Conservation (phyloP, 2,113 vertebrate genomes). For the Antennarius striatus region DNA sequence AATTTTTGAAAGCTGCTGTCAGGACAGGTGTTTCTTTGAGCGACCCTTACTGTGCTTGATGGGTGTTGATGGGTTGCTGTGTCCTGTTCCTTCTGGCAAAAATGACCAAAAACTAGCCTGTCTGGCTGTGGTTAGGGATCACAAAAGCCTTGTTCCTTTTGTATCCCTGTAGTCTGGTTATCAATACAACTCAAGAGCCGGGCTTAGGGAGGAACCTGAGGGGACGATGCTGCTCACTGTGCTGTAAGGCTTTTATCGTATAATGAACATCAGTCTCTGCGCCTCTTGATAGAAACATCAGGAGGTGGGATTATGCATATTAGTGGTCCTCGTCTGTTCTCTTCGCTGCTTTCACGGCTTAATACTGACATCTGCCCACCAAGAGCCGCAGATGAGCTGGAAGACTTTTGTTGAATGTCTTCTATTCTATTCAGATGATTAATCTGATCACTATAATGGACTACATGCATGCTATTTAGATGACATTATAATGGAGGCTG, state of each 20-base stretch:
- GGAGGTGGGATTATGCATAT: conserved; percentile 80
- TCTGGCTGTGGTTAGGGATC: conserved; percentile 49
- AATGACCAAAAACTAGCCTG: conserved; percentile 53
- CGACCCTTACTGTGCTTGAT: conserved; percentile 27
- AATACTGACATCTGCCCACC: conserved; percentile 67
- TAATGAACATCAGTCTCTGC: conserved; percentile 63
- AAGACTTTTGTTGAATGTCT: conserved; percentile 56
- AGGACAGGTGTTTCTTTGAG: conserved; percentile 22
- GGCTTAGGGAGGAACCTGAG: conserved; percentile 64
- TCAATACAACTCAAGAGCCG: conserved; percentile 61
- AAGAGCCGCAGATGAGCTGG: conserved; percentile 47
- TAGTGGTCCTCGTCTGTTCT: conserved; percentile 61
- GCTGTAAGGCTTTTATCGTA: conserved; percentile 63
- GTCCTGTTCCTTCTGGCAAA: conserved; percentile 30
- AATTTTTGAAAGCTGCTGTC: conserved; percentile 20
- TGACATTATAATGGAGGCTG: conserved; percentile 59
- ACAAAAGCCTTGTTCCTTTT: conserved; percentile 70
- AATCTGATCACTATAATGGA: conserved; percentile 67
- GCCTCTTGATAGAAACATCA: conserved; percentile 73
- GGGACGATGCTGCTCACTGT: conserved; percentile 60
- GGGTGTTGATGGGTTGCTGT: neutral
- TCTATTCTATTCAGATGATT: conserved; percentile 56
- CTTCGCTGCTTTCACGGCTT: conserved; percentile 61
- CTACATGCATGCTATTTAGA: conserved; percentile 61
- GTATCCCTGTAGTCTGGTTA: conserved; percentile 51